Conservation (phyloP, 92 coral and sea anemone species). For the Nematostella vectensis region DNA sequence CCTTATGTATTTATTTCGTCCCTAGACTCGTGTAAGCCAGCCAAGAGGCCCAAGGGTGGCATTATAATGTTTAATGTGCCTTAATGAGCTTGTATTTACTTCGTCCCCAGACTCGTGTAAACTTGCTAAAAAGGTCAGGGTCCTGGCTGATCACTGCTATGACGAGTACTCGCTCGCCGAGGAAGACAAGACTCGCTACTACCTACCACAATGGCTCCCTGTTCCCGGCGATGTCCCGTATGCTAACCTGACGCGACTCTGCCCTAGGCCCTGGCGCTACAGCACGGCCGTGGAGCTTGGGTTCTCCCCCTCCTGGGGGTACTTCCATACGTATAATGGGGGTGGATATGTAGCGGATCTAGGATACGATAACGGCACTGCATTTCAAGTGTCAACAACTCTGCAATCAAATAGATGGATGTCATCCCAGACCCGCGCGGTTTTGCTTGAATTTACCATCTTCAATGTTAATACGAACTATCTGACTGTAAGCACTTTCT, state of each 20-base stretch:
- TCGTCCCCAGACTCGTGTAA: constrained; percentile 65
- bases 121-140: constrained; percentile 32
- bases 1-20: too few species aligned
- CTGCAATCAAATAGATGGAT: constrained; percentile 49
- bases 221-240: constrained; percentile 12
- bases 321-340: constrained; percentile 52
- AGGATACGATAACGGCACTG: constrained; percentile 41
- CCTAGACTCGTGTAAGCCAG: too few species aligned
- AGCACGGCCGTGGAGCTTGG: constrained; percentile 25
- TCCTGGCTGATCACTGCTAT: constrained; percentile 22
- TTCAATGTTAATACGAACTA: constrained; percentile 66
- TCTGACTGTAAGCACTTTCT: constrained; percentile 45
- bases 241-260: constrained; percentile 46
- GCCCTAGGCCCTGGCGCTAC: constrained; percentile 80
- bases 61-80: too few species aligned
- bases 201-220: constrained; percentile 62
- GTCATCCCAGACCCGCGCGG: constrained; percentile 60
- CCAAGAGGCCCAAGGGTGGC: too few species aligned
- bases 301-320: constrained; percentile 53
- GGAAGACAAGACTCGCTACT: constrained; percentile 40
- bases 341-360: constrained; percentile 75
- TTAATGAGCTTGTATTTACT: too few species aligned
- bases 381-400: constrained; percentile 22
- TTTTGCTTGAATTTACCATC: constrained; percentile 52
- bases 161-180: constrained; percentile 49